These are phyloP conservation scores for Petaurus breviceps DNA, from an alignment of 2,113 vertebrate species.

Conservation along the genomic window DNA sequence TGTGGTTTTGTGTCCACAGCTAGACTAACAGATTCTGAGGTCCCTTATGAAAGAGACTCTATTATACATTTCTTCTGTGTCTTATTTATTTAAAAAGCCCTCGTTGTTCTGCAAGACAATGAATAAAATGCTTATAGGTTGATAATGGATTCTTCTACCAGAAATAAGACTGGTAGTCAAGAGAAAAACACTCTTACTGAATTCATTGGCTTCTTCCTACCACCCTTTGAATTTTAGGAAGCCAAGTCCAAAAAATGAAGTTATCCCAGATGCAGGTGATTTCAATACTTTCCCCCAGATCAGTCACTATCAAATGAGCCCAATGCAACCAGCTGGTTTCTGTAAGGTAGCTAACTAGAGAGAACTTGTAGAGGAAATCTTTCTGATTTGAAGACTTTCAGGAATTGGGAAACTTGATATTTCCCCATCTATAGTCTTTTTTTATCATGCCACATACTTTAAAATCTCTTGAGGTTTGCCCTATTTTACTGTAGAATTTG, in stretches of 20 bases:
- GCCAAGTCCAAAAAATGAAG: background rate
- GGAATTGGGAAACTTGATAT: background rate
- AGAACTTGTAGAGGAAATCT: constrained; percentile 10
- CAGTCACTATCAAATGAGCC: background rate
- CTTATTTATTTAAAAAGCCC: background rate
- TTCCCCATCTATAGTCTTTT: background rate
- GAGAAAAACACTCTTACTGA: background rate
- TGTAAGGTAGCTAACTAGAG: background rate
- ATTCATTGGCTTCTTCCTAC: background rate
- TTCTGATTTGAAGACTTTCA: constrained; percentile 31
- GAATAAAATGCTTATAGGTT: background rate
- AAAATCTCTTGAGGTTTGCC: background rate
- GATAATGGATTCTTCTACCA: background rate
- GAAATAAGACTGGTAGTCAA: background rate
- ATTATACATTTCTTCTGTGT: background rate
- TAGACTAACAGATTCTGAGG: background rate
- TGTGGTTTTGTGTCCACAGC: constrained; percentile 20
- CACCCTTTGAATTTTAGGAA: background rate
- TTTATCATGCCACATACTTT: background rate
- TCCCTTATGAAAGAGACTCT: background rate
- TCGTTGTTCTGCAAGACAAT: background rate
- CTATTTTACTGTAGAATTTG: background rate
- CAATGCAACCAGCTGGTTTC: background rate
- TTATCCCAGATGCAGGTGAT: background rate
- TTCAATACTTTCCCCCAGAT: background rate